phyloP scores from a whole-genome alignment of 2,888 invertebrate species.

The Sesia bembeciformis region DNA sequence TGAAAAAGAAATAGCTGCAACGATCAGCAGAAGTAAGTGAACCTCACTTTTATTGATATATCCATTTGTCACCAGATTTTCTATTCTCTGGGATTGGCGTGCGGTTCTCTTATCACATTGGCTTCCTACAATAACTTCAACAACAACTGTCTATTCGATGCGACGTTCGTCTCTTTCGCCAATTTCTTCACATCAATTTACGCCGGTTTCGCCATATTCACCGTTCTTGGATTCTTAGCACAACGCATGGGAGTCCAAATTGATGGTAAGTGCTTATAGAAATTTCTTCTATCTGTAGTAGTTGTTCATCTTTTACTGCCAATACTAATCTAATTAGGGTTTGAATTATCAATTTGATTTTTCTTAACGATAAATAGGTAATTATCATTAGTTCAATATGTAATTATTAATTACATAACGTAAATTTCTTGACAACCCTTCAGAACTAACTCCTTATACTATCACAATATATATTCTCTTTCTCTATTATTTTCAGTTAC shows the following conservation, averaged over 20 bases:
- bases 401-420: too few species aligned
- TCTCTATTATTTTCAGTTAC: too few species aligned
- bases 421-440: too few species aligned
- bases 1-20: neutral
- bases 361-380: too few species aligned
- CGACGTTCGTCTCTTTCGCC: conserved; percentile 80
- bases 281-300: too few species aligned
- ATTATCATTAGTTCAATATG: too few species aligned
- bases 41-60: neutral
- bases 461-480: too few species aligned
- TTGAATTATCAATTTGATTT: too few species aligned
- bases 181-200: conserved; percentile 84
- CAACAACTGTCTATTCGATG: conserved; percentile 84
- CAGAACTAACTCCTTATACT: too few species aligned
- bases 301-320: too few species aligned
- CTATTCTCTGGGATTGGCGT: conserved; percentile 86
- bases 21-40: neutral
- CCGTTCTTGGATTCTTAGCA: conserved; percentile 84
- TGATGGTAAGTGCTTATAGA: conserved; percentile 40
- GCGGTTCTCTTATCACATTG: conserved; percentile 83
- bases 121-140: conserved; percentile 83
- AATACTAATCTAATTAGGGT: too few species aligned
- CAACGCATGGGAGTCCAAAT: conserved; percentile 78
- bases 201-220: conserved; percentile 86
- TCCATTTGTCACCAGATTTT: conserved; percentile 73